Conservation (phyloP, 2,888 invertebrate genomes). For the Cryptops parisi region DNA sequence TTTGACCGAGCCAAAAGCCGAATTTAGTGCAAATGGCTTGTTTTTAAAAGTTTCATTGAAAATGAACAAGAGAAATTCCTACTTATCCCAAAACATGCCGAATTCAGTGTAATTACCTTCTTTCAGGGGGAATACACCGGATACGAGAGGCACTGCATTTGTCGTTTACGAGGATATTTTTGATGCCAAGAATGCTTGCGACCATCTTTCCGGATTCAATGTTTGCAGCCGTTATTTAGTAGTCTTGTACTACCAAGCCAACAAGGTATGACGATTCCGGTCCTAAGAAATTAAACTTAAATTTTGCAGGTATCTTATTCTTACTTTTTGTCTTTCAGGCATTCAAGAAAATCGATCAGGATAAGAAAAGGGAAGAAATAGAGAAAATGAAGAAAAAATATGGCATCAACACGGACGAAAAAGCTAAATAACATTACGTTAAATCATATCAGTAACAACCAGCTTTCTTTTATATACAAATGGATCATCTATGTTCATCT, state of each 20-base stretch:
- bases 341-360: constrained; percentile 86
- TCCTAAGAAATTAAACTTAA: neutral
- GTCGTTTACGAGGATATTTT: constrained; percentile 99
- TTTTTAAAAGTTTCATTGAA: too few species aligned
- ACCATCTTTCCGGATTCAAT: constrained; percentile 96
- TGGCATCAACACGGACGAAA: constrained; percentile 44
- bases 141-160: constrained; percentile 96
- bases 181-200: constrained; percentile 99
- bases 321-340: constrained; percentile 37
- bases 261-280: constrained; percentile 40
- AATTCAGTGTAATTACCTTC: too few species aligned
- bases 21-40: too few species aligned
- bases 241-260: constrained; percentile 86
- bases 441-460: too few species aligned
- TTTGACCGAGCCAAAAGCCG: too few species aligned
- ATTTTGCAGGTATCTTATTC: constrained; percentile 47
- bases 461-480: too few species aligned
- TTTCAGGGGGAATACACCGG: constrained; percentile 93
- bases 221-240: constrained; percentile 97
- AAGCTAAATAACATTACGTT: neutral
- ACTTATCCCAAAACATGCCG: too few species aligned
- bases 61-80: too few species aligned
- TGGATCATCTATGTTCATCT: too few species aligned
- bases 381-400: constrained; percentile 92
- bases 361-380: constrained; percentile 90